These are phyloP conservation scores for Actinostola sp. DNA, from an alignment of 92 coral and sea anemone species.

Conservation along the genomic window DNA sequence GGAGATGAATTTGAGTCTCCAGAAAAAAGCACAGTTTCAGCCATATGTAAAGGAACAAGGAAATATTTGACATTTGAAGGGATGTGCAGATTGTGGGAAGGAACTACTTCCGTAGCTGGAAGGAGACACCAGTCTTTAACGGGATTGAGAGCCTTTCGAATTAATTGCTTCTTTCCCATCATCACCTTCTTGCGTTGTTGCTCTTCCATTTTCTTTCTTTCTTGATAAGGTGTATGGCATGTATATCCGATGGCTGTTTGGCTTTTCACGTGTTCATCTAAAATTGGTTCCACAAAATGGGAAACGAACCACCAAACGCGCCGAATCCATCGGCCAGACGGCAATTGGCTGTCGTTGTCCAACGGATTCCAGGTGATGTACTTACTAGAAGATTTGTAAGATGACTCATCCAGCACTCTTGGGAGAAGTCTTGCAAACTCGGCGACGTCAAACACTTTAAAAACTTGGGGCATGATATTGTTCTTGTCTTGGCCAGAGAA, in stretches of 20 bases:
- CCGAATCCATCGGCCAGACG: constrained; percentile 34
- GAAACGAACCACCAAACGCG: constrained; percentile 53
- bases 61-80: constrained; percentile 13
- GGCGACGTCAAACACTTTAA: constrained; percentile 37
- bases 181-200: neutral
- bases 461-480: constrained; percentile 6
- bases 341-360: neutral
- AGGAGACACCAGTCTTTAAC: constrained; percentile 65
- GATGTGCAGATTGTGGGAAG: too few relatives aligned
- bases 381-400: neutral
- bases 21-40: constrained; percentile 49
- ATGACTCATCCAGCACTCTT: neutral
- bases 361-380: constrained; percentile 39
- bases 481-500: neutral
- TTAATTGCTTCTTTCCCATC: constrained; percentile 7
- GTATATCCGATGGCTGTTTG: constrained; percentile 8
- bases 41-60: constrained; percentile 49
- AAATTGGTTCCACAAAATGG: neutral
- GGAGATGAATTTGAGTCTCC: neutral
- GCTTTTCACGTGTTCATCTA: neutral
- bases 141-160: constrained; percentile 25
- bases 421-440: constrained; percentile 36
- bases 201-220: neutral
- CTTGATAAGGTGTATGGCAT: too few relatives aligned
- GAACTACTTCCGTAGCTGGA: constrained; percentile 50